A percentile compares a stretch with the other conserved stretches of the same genome.
phyloP scores from a whole-genome alignment of 2,888 invertebrate genomes.

The Caenorhabditis angaria region DNA sequence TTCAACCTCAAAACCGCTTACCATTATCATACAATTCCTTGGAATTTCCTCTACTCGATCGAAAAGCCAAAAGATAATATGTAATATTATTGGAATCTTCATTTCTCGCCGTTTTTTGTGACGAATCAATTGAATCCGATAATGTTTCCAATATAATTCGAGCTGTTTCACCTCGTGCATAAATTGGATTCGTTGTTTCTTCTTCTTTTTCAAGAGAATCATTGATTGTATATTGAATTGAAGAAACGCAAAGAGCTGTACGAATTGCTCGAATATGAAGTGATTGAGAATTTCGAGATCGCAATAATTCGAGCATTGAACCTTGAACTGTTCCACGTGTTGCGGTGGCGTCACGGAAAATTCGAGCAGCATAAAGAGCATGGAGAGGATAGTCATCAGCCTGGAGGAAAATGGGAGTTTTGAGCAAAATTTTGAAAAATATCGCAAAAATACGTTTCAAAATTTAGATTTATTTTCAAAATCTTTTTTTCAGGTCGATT shows the following conservation, averaged over 20 bases:
- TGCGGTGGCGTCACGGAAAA: slow-evolving; percentile 56
- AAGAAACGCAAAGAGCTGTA: slow-evolving; percentile 25
- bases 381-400: slow-evolving; percentile 53
- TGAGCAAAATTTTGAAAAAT: background rate
- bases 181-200: slow-evolving; percentile 25
- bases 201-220: slow-evolving; percentile 37
- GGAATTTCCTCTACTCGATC: slow-evolving; percentile 26
- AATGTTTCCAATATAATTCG: slow-evolving; percentile 57
- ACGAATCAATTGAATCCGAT: slow-evolving; percentile 9
- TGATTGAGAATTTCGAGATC: slow-evolving; percentile 20
- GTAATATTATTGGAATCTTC: slow-evolving; percentile 28
- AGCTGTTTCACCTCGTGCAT: slow-evolving; percentile 62
- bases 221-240: slow-evolving; percentile 41
- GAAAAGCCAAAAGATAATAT: slow-evolving; percentile 40
- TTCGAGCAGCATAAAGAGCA: slow-evolving; percentile 56
- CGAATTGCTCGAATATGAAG: slow-evolving; percentile 36
- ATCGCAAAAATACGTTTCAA: background rate
- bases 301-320: slow-evolving; percentile 37
- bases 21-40: slow-evolving; percentile 35
- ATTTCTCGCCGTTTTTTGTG: background rate
- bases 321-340: slow-evolving; percentile 53
- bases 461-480: no score
- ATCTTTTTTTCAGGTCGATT: no score
- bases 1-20: background rate
- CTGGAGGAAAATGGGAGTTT: slow-evolving; percentile 28